Conservation (phyloP, 2,797 vertebrate genomes). For the Thunnus albacares region DNA sequence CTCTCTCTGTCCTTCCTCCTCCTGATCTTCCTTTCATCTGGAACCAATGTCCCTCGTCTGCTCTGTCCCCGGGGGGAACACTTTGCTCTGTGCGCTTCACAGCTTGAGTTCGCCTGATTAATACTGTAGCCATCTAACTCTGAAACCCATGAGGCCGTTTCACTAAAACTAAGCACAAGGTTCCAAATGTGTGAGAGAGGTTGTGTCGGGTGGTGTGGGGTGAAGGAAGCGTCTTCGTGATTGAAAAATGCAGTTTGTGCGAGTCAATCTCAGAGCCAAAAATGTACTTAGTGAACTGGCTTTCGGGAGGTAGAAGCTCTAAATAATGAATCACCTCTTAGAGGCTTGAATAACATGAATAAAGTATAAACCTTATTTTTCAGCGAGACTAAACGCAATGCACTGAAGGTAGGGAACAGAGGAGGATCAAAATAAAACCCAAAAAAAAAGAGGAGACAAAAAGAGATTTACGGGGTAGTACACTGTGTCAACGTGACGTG, state of each 20-base stretch:
- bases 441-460: slow-evolving; percentile 11
- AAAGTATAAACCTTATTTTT: slow-evolving; percentile 80
- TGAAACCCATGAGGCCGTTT: slow-evolving; percentile 69
- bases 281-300: slow-evolving; percentile 83
- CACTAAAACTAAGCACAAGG: slow-evolving; percentile 66
- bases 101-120: slow-evolving; percentile 80
- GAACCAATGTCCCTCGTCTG: slow-evolving; percentile 83
- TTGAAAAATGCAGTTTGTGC: slow-evolving; percentile 69
- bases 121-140: slow-evolving; percentile 79
- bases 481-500: slow-evolving; percentile 10
- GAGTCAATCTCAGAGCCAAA: slow-evolving; percentile 79
- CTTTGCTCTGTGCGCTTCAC: slow-evolving; percentile 77
- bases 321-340: slow-evolving; percentile 84
- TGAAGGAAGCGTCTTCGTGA: slow-evolving; percentile 54
- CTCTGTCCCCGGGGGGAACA: slow-evolving; percentile 77
- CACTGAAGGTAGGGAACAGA: slow-evolving; percentile 40
- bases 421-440: slow-evolving; percentile 19
- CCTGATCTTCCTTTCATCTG: slow-evolving; percentile 81
- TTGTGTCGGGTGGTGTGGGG: slow-evolving; percentile 16
- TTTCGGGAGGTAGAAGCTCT: slow-evolving; percentile 78
- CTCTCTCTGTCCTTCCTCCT: slow-evolving; percentile 52
- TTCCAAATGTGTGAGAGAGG: slow-evolving; percentile 63
- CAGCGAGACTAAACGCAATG: slow-evolving; percentile 52
- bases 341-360: slow-evolving; percentile 84
- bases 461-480: slow-evolving; percentile 29